A percentile compares a stretch with the other conserved stretches of the same genome.
phyloP scores from a whole-genome alignment of 1,140 invertebrate species.

The Drosophila sulfurigaster region DNA sequence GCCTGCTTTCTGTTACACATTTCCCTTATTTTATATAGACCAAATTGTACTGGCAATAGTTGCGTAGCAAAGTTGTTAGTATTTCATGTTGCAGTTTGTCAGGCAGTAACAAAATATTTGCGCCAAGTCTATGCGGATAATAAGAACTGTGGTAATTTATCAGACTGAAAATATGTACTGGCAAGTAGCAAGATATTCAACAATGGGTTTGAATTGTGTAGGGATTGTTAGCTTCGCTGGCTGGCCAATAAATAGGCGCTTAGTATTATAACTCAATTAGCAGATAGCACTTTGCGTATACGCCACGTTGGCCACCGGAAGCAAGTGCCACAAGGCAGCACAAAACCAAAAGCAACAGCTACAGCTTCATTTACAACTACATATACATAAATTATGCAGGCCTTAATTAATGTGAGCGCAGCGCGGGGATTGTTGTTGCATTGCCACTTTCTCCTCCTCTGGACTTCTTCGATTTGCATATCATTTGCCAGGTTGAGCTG shows the following conservation, averaged over 20 bases:
- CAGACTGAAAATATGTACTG: neutral
- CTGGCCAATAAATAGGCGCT: conserved; percentile 67
- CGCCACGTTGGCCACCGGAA: conserved; percentile 47
- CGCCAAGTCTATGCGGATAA: conserved; percentile 28
- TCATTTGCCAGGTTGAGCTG: conserved; percentile 22
- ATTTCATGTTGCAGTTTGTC: neutral
- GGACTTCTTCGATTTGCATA: conserved; percentile 38
- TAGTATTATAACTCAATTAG: conserved; percentile 79
- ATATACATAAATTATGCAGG: conserved; percentile 64
- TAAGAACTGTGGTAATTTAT: conserved; percentile 38
- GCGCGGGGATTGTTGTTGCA: conserved; percentile 17
- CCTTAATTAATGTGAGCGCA: conserved; percentile 62
- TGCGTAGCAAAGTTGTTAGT: neutral
- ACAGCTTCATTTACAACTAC: conserved; percentile 51
- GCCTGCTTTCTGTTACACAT: too few species aligned
- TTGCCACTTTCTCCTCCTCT: conserved; percentile 8
- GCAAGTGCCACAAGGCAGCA: conserved; percentile 16
- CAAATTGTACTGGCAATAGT: neutral
- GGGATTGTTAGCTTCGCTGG: neutral
- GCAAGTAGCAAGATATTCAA: neutral
- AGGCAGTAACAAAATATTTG: conserved; percentile 52
- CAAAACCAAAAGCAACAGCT: conserved; percentile 15
- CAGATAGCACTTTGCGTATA: conserved; percentile 53
- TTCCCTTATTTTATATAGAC: too few species aligned
- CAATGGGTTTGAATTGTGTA: neutral